A percentile compares a stretch with the other conserved stretches of the same genome.
Conservation (phyloP, 2,888 invertebrate species). For the Conops quadrifasciatus region DNA sequence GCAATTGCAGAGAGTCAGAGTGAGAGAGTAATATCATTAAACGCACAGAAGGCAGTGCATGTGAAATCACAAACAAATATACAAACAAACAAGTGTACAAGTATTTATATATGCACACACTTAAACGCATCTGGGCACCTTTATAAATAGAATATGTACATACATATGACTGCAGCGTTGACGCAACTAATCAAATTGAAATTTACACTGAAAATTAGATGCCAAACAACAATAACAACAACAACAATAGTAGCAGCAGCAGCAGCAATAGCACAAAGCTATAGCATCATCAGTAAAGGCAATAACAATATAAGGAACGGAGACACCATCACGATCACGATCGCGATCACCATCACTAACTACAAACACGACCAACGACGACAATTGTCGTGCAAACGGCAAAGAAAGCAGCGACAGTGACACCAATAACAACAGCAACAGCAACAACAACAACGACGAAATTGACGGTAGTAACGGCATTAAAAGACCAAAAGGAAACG, state of each 20-base stretch:
- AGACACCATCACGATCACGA: background rate
- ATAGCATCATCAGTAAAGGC: background rate
- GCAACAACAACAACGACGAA: background rate
- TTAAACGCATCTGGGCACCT: slow-evolving; percentile 19
- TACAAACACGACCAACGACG: background rate
- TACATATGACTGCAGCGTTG: slow-evolving; percentile 19
- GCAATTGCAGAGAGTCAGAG: slow-evolving; percentile 8
- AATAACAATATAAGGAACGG: background rate
- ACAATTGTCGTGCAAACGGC: background rate
- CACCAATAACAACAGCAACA: slow-evolving; percentile 1
- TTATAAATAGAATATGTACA: background rate
- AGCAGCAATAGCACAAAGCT: background rate
- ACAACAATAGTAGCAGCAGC: background rate
- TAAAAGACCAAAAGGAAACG: slow-evolving; percentile 45
- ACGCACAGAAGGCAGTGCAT: too few relatives aligned
- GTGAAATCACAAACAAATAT: too few relatives aligned
- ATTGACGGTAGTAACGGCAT: slow-evolving; percentile 3
- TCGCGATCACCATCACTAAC: too few relatives aligned
- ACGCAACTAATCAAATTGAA: slow-evolving; percentile 48
- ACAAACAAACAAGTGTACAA: background rate
- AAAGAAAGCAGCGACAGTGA: background rate
- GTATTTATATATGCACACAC: slow-evolving; percentile 39
- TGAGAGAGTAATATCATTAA: slow-evolving; percentile 27
- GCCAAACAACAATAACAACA: slow-evolving; percentile 30
- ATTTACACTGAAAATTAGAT: slow-evolving; percentile 48